These are phyloP conservation scores for Synanthedon tipuliformis DNA, from an alignment of 2,888 invertebrate genomes.

Conservation along the genomic window DNA sequence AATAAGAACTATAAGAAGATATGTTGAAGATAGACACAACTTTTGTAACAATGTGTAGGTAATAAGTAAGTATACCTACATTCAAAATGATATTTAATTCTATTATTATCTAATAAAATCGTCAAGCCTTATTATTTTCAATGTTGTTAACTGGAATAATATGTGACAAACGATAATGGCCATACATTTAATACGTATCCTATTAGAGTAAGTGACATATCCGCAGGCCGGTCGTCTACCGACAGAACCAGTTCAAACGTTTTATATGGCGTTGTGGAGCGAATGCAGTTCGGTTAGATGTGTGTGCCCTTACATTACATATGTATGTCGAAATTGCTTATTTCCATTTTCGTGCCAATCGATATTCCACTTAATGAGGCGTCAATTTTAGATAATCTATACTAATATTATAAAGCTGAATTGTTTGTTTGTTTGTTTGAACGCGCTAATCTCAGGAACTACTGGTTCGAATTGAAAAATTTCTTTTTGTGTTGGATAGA, in stretches of 20 bases:
- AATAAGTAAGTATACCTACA: no score
- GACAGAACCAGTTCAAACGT: constrained; percentile 9
- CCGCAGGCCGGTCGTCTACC: constrained; percentile 4
- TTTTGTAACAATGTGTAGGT: no score
- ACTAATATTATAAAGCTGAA: no score
- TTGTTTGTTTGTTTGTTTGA: no score
- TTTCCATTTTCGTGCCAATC: constrained; percentile 5
- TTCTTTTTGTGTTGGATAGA: no score
- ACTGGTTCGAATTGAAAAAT: no score
- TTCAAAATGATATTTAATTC: no score
- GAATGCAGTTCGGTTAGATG: constrained; percentile 7
- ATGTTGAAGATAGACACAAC: no score
- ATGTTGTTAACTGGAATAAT: neutral
- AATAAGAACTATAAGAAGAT: no score
- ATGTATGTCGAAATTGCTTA: constrained; percentile 6
- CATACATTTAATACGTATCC: neutral
- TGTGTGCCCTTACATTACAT: constrained; percentile 2
- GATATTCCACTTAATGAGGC: neutral
- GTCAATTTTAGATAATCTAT: neutral
- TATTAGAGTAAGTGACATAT: constrained; percentile 7
- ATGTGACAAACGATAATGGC: neutral
- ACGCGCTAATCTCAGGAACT: no score
- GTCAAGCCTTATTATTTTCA: neutral
- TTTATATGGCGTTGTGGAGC: constrained; percentile 10
- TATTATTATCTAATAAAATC: no score